These are phyloP conservation scores for Augiades crinisus DNA, from an alignment of 2,888 invertebrate species.

Conservation along the genomic window DNA sequence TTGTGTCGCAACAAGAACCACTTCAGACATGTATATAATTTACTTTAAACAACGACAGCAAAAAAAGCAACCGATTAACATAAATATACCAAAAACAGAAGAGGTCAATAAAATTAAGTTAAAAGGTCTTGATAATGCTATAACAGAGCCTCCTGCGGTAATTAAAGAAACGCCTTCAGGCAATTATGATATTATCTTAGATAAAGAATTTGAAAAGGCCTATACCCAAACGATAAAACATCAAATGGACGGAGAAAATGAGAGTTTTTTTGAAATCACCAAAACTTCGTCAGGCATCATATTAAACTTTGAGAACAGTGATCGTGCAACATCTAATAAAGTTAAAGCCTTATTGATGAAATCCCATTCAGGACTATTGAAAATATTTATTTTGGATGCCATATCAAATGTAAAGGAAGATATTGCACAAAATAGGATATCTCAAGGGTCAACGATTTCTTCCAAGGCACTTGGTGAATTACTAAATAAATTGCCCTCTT, in stretches of 20 bases:
- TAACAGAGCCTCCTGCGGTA: conserved; percentile 42
- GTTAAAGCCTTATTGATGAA: conserved; percentile 48
- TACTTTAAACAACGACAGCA: not conserved
- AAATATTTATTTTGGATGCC: conserved; percentile 36
- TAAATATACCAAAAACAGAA: conserved; percentile 10
- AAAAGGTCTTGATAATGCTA: conserved; percentile 32
- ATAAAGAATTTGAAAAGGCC: conserved; percentile 59
- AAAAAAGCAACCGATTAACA: not conserved
- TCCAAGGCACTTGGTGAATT: conserved; percentile 38
- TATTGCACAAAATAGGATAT: conserved; percentile 9
- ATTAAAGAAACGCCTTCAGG: conserved; percentile 48
- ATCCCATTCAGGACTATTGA: conserved; percentile 49
- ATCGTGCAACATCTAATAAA: conserved; percentile 10
- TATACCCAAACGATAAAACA: conserved; percentile 41
- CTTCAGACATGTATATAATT: conserved; percentile 8
- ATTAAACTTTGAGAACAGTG: conserved; percentile 42
- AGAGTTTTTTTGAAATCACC: conserved; percentile 42
- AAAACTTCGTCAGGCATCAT: conserved; percentile 45
- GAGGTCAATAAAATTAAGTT: conserved; percentile 42
- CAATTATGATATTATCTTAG: conserved; percentile 51
- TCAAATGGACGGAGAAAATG: conserved; percentile 35
- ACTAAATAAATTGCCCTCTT: conserved; percentile 35
- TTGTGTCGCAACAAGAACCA: conserved; percentile 8
- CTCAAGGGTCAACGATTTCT: conserved; percentile 28
- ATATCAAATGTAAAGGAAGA: not conserved